Percentiles rank a stretch among this genome's conserved stretches.
These are phyloP conservation scores for Equus przewalskii DNA, from an alignment of 2,113 vertebrate species.

Conservation along the genomic window DNA sequence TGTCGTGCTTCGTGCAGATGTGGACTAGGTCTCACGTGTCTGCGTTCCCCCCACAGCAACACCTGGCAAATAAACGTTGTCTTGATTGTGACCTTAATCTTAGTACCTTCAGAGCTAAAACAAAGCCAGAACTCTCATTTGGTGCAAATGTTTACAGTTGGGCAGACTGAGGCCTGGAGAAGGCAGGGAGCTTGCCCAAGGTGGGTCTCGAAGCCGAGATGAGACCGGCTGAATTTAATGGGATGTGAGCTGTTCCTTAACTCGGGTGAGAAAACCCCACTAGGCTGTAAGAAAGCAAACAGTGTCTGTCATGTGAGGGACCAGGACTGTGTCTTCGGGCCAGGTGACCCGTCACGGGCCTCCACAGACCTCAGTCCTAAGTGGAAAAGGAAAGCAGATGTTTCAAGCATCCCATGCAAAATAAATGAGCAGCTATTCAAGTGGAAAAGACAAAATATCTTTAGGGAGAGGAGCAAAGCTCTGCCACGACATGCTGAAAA, in stretches of 20 bases:
- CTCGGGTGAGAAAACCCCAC: background rate
- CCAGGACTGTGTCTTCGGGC: background rate
- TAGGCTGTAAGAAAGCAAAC: background rate
- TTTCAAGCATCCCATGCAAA: background rate
- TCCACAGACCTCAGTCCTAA: background rate
- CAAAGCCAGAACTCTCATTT: background rate
- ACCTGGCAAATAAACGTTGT: background rate
- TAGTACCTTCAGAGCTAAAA: constrained; percentile 16
- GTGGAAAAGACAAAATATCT: background rate
- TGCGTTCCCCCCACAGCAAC: background rate
- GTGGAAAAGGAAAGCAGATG: background rate
- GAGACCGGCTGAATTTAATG: background rate
- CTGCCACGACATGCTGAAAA: background rate
- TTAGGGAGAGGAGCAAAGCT: background rate
- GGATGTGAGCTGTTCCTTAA: background rate
- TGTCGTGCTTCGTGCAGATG: background rate
- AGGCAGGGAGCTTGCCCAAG: background rate
- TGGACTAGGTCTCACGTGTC: background rate
- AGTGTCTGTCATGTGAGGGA: background rate
- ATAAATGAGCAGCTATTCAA: constrained; percentile 20
- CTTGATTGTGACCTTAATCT: background rate
- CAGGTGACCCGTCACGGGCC: background rate
- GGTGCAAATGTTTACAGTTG: background rate
- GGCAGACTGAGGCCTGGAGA: background rate
- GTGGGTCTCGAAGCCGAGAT: background rate